phyloP scores from a whole-genome alignment of 2,797 vertebrate species.

The Rhabdomys pumilio region DNA sequence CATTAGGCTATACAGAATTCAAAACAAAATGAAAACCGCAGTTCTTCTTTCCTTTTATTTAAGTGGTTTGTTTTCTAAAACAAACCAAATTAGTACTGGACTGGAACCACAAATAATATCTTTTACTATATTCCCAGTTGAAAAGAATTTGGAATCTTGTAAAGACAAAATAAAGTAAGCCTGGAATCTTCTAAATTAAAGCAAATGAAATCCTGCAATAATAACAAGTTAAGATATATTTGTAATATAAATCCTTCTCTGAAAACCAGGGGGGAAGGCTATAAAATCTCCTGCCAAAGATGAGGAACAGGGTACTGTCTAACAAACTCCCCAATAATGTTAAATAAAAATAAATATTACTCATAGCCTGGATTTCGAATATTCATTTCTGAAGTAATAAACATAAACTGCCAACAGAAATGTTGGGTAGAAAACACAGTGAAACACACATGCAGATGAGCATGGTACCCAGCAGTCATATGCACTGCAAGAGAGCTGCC shows the following conservation, averaged over 20 bases:
- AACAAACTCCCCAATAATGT: conserved; percentile 70
- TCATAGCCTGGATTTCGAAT: conserved; percentile 69
- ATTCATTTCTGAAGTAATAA: conserved; percentile 74
- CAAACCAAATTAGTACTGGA: conserved; percentile 52
- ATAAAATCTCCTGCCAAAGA: conserved; percentile 58
- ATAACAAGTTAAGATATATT: conserved; percentile 69
- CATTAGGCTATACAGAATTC: neutral
- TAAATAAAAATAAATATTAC: conserved; percentile 81
- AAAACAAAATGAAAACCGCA: neutral
- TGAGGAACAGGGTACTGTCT: conserved; percentile 67
- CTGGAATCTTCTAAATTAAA: conserved; percentile 81
- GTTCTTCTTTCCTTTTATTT: conserved; percentile 38
- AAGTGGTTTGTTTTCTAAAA: conserved; percentile 62
- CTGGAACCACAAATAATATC: conserved; percentile 68
- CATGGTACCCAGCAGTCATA: neutral
- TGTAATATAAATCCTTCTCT: conserved; percentile 63
- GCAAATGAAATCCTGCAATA: conserved; percentile 72
- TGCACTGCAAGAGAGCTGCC: conserved; percentile 25
- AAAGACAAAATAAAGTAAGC: conserved; percentile 71
- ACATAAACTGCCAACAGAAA: conserved; percentile 72
- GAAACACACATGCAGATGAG: conserved; percentile 58
- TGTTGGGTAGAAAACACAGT: conserved; percentile 21
- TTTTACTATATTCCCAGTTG: conserved; percentile 70
- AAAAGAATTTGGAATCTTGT: conserved; percentile 48
- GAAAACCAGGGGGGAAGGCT: conserved; percentile 67